phyloP scores from a whole-genome alignment of 2,797 vertebrate species.

The Siniperca scherzeri region DNA sequence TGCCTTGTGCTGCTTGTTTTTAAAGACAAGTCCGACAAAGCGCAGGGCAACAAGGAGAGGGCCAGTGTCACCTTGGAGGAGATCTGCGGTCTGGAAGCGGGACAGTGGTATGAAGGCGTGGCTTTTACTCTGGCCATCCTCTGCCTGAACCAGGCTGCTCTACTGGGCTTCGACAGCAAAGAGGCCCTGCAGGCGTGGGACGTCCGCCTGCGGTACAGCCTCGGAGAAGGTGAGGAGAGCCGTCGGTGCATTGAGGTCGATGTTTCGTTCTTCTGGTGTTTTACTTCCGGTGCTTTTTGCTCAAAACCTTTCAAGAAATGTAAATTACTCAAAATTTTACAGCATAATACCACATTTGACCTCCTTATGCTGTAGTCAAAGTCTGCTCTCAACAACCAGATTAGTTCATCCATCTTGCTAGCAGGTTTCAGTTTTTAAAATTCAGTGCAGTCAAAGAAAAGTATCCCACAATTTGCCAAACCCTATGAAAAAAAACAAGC shows the following conservation, averaged over 20 bases:
- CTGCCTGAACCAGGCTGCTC: conserved; percentile 90
- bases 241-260: neutral
- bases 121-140: conserved; percentile 90
- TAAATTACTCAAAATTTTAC: neutral
- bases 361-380: neutral
- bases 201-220: conserved; percentile 89
- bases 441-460: conserved; percentile 11
- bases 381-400: neutral
- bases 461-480: neutral
- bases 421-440: conserved; percentile 1
- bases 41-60: conserved; percentile 89
- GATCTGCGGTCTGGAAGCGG: conserved; percentile 94
- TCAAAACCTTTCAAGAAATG: neutral
- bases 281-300: neutral
- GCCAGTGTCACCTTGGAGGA: conserved; percentile 93
- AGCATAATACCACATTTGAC: neutral
- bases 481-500: neutral
- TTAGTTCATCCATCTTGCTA: conserved; percentile 40
- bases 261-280: neutral
- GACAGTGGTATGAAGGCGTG: conserved; percentile 90
- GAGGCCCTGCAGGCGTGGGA: conserved; percentile 95
- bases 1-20: conserved; percentile 78
- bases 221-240: conserved; percentile 91
- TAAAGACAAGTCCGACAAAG: conserved; percentile 85
- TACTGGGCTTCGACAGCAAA: conserved; percentile 94